phyloP scores from a whole-genome alignment of 53 echinoderm and acorn worm genomes.

The Arbacia lixula region DNA sequence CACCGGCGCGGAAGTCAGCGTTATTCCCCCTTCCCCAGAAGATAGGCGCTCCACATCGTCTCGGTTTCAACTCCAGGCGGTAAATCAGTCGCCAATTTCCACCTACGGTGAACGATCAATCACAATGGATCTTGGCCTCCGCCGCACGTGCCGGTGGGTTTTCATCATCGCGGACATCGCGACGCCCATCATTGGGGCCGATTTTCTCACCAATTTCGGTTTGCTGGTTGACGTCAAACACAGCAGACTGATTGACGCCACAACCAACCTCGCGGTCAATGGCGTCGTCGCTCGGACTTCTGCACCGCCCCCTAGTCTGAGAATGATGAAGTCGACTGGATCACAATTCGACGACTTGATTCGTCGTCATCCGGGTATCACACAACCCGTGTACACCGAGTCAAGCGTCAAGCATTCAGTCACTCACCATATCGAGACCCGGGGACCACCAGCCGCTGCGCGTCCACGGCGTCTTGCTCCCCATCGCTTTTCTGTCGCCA shows the following conservation, averaged over 20 bases:
- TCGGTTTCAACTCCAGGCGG: constrained; percentile 33
- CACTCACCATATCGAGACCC: constrained; percentile 6
- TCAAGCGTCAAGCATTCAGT: constrained; percentile 3
- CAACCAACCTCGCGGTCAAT: constrained; percentile 8
- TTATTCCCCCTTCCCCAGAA: constrained; percentile 4
- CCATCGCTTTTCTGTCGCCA: neutral
- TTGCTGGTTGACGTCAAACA: constrained; percentile 47
- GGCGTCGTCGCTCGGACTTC: neutral
- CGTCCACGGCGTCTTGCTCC: constrained; percentile 10
- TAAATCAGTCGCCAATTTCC: constrained; percentile 38
- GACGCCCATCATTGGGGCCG: constrained; percentile 63
- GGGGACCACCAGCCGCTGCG: neutral
- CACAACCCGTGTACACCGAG: neutral
- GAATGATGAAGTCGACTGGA: no score
- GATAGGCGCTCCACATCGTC: neutral
- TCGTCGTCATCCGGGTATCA: neutral
- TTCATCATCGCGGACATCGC: constrained; percentile 39
- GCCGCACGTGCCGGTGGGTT: constrained; percentile 57
- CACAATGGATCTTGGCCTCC: constrained; percentile 56
- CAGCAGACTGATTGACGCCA: constrained; percentile 33
- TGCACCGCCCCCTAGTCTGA: no score
- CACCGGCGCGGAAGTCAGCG: constrained; percentile 28
- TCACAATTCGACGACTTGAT: neutral
- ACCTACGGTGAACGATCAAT: constrained; percentile 61
- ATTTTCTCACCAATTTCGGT: constrained; percentile 55